Percentiles rank a stretch among this genome's conserved stretches.
Evolutionary conservation across 2,888 invertebrate species (phyloP).

Genomic region (Conops quadrifasciatus): DNA sequence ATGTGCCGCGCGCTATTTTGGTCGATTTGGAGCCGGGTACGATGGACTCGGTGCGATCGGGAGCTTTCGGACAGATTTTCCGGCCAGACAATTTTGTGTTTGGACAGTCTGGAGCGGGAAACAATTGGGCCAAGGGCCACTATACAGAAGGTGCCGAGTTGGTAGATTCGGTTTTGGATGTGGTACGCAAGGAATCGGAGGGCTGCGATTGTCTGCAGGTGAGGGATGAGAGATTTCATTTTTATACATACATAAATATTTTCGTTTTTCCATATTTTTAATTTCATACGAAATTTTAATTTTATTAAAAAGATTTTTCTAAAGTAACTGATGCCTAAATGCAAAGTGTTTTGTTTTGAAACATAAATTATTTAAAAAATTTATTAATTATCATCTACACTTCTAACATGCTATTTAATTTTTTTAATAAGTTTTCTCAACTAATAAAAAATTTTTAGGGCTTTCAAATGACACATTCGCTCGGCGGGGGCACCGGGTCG

Average conservation of each 20-base stretch:
- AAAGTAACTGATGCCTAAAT: constrained; percentile 3
- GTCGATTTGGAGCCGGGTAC: constrained; percentile 97
- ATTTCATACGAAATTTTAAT: background rate
- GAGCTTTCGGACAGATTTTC: constrained; percentile 93
- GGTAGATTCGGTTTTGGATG: constrained; percentile 85
- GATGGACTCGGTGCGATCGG: constrained; percentile 96
- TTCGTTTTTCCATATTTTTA: background rate
- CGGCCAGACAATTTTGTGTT: constrained; percentile 96
- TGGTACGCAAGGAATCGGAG: constrained; percentile 87
- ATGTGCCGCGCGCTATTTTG: constrained; percentile 92
- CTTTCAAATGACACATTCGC: constrained; percentile 82
- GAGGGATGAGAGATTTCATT: background rate
- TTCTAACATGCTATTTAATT: too few species aligned
- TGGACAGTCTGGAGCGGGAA: constrained; percentile 85
- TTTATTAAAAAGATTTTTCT: constrained; percentile 17
- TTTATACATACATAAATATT: background rate
- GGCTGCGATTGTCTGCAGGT: constrained; percentile 87
- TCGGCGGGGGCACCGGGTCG: constrained; percentile 89
- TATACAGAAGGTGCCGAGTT: constrained; percentile 93
- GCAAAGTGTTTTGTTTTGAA: constrained; percentile 14
- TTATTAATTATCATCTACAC: too few species aligned
- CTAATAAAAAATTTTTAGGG: constrained; percentile 66
- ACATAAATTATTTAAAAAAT: too few species aligned
- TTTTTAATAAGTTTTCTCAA: background rate
- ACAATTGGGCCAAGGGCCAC: constrained; percentile 91